Conservation (phyloP, 2,797 vertebrate species). For the Rhinophrynus dorsalis region DNA sequence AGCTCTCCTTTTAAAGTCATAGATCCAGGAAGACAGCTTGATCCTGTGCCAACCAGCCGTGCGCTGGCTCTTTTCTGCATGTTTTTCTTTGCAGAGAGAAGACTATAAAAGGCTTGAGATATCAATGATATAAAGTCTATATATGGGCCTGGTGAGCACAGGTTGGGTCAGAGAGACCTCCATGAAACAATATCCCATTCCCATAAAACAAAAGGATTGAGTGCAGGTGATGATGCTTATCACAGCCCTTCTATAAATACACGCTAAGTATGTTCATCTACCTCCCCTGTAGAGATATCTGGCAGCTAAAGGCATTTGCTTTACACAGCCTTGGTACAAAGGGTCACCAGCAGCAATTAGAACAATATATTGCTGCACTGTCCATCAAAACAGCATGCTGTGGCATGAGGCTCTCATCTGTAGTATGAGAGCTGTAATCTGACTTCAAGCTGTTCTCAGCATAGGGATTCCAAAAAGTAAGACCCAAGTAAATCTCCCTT, state of each 20-base stretch:
- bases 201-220: conserved; percentile 15
- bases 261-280: too few species aligned
- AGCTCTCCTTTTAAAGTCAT: conserved; percentile 42
- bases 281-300: too few species aligned
- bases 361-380: too few species aligned
- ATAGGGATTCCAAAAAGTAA: too few species aligned
- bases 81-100: conserved; percentile 11
- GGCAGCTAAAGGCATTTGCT: too few species aligned
- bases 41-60: conserved; percentile 16
- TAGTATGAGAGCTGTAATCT: too few species aligned
- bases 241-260: background rate
- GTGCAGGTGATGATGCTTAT: conserved; percentile 34
- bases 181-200: background rate
- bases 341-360: too few species aligned
- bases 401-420: too few species aligned
- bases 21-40: conserved; percentile 15
- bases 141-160: background rate
- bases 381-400: too few species aligned
- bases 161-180: background rate
- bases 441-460: too few species aligned
- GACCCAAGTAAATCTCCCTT: too few species aligned
- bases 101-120: conserved; percentile 38
- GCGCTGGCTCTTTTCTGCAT: conserved; percentile 1
- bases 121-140: conserved; percentile 25
- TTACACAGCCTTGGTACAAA: too few species aligned